Percentiles rank a stretch among this genome's conserved stretches.
These are phyloP conservation scores for Trichonephila clavata DNA, from an alignment of 1,140 invertebrate genomes.

Conservation along the genomic window DNA sequence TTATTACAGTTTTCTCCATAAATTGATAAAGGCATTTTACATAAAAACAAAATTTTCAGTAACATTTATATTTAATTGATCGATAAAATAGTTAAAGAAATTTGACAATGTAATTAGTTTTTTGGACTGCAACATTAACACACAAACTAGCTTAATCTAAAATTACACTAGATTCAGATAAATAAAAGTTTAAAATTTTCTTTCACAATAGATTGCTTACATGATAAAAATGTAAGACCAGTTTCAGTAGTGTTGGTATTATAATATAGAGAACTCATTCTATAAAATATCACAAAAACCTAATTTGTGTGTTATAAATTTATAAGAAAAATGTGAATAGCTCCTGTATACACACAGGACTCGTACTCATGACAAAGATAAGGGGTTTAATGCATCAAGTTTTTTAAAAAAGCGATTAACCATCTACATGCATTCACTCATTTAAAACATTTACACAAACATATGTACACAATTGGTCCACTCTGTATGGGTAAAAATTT, in stretches of 20 bases:
- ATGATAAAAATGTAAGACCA: not conserved
- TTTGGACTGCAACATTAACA: not conserved
- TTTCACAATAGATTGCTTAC: not conserved
- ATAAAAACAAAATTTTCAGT: not conserved
- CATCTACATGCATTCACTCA: not conserved
- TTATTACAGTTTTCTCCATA: not conserved
- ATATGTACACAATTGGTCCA: conserved; percentile 57
- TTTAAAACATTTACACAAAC: not conserved
- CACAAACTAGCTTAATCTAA: not conserved
- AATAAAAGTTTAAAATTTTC: not conserved
- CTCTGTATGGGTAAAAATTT: conserved; percentile 45
- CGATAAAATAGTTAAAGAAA: not conserved
- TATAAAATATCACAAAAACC: not conserved
- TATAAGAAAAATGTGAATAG: not conserved
- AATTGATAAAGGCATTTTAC: not conserved
- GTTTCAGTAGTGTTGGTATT: not conserved
- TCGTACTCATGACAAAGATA: not conserved
- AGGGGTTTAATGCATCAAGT: not conserved
- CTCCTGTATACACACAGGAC: not conserved
- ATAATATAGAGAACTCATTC: not conserved
- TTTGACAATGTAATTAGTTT: not conserved
- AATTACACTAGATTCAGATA: not conserved
- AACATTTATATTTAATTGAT: not conserved
- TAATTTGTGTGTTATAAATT: not conserved
- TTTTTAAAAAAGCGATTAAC: not conserved